Evolutionary conservation across 2,797 vertebrate species (phyloP).

Genomic region (Chelmon rostratus): DNA sequence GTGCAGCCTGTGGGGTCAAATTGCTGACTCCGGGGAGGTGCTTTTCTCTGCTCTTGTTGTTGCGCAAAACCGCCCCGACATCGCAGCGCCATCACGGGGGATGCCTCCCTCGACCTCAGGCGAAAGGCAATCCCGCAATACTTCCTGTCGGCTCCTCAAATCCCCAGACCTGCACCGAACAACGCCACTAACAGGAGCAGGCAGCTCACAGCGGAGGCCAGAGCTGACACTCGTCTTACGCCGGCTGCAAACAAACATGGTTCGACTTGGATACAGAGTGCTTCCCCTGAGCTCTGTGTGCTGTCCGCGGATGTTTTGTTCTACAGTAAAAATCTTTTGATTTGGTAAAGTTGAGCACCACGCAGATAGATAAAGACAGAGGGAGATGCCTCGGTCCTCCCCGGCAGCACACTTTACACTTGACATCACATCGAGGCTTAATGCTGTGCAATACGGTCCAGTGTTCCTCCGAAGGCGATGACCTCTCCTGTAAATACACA

Average conservation of each 20-base stretch:
- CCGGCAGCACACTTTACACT: constrained; percentile 71
- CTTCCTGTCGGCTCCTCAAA: constrained; percentile 63
- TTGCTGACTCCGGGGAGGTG: constrained; percentile 60
- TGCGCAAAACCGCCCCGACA: constrained; percentile 43
- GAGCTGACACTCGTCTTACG: constrained; percentile 24
- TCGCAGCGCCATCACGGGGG: constrained; percentile 44
- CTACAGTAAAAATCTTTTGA: constrained; percentile 51
- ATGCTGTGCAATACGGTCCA: constrained; percentile 61
- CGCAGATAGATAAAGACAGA: constrained; percentile 16
- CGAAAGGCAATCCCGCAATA: constrained; percentile 62
- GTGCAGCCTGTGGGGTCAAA: constrained; percentile 61
- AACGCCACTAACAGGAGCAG: constrained; percentile 39
- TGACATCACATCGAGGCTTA: constrained; percentile 70
- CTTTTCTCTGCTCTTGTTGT: constrained; percentile 38
- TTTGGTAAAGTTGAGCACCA: constrained; percentile 44
- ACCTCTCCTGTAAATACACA: constrained; percentile 75
- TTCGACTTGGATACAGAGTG: constrained; percentile 22
- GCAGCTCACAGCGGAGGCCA: constrained; percentile 50
- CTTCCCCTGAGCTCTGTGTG: constrained; percentile 31
- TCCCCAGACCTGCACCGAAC: constrained; percentile 57
- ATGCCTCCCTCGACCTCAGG: constrained; percentile 58
- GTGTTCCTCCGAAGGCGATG: constrained; percentile 65
- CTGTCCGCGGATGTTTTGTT: constrained; percentile 46
- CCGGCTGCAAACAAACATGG: constrained; percentile 50
- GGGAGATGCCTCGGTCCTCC: constrained; percentile 59